Evolutionary conservation across 2,113 vertebrate species (phyloP).

Genomic region (Anolis carolinensis): DNA sequence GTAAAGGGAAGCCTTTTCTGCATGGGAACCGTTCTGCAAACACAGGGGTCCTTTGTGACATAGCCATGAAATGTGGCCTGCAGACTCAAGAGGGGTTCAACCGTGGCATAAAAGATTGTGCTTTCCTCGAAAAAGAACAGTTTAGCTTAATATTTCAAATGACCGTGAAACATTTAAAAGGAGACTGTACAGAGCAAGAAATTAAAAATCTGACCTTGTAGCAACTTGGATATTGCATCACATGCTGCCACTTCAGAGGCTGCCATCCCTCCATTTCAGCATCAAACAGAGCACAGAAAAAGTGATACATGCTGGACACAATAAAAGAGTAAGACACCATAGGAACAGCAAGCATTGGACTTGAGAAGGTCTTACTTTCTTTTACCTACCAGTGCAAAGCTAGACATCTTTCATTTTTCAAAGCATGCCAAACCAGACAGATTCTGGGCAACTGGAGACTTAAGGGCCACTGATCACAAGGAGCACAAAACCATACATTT

Average conservation of each 20-base stretch:
- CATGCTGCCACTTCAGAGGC: not conserved
- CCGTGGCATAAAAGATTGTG: not conserved
- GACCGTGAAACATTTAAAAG: not conserved
- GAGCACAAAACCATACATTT: not conserved
- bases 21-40: not conserved
- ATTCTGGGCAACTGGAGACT: not conserved
- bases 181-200: not conserved
- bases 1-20: not conserved
- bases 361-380: not conserved
- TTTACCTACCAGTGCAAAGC: not conserved
- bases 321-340: too few species aligned
- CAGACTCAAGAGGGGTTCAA: not conserved
- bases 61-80: not conserved
- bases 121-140: not conserved
- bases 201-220: not conserved
- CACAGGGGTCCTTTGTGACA: conserved; percentile 8
- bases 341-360: not conserved
- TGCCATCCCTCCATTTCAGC: not conserved
- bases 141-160: not conserved
- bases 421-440: not conserved
- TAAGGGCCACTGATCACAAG: not conserved
- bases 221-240: not conserved
- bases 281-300: not conserved
- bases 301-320: not conserved
- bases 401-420: not conserved